Evolutionary conservation across 2,888 invertebrate genomes (phyloP).

Genomic region (Hyles lineata): DNA sequence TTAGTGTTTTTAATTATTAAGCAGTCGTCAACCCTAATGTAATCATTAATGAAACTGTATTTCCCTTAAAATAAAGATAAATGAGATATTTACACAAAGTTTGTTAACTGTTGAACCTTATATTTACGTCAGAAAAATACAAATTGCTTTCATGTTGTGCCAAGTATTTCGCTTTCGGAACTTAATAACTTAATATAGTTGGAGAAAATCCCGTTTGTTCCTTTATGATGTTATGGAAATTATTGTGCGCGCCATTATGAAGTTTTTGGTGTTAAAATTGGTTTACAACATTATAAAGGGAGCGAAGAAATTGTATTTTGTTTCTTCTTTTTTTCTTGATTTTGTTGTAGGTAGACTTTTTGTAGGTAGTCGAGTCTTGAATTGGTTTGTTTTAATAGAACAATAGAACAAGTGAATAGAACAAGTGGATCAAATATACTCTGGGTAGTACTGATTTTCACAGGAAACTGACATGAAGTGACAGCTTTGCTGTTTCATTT

Average conservation of each 20-base stretch:
- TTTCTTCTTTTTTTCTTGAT: not conserved
- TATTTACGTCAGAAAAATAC: conserved; percentile 31
- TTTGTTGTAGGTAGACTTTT: not conserved
- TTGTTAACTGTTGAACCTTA: conserved; percentile 48
- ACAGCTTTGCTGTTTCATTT: too few relatives aligned
- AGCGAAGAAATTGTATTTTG: not conserved
- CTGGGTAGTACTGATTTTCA: too few relatives aligned
- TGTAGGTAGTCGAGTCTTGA: too few relatives aligned
- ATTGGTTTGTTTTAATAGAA: too few relatives aligned
- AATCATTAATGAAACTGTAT: conserved; percentile 16
- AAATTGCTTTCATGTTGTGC: conserved; percentile 25
- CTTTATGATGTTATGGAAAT: conserved; percentile 21
- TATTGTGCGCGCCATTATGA: conserved; percentile 4
- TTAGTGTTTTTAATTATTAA: not conserved
- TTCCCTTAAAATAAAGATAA: conserved; percentile 22
- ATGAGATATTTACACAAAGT: conserved; percentile 35
- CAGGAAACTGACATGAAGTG: too few relatives aligned
- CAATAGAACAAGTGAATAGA: too few relatives aligned
- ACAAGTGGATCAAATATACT: too few relatives aligned
- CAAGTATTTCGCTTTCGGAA: conserved; percentile 26
- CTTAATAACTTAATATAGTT: conserved; percentile 28
- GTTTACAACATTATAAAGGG: not conserved
- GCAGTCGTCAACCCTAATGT: not conserved
- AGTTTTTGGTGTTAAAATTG: conserved; percentile 7
- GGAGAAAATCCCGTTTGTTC: conserved; percentile 15